Evolutionary conservation across 2,797 vertebrate species (phyloP).

Genomic region (Pantherophis vulpinus): DNA sequence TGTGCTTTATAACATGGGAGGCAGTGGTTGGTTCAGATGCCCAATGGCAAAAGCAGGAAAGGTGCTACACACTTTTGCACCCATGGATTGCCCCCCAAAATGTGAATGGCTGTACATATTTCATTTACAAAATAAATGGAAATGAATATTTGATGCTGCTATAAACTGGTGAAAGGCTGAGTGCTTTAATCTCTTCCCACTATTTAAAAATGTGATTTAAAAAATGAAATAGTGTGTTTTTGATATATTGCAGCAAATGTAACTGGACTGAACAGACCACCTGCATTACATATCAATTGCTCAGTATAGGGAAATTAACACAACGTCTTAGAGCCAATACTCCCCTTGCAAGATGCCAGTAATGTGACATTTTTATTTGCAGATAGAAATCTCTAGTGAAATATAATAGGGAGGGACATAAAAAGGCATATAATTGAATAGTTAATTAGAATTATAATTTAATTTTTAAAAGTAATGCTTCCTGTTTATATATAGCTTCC

Average conservation of each 20-base stretch:
- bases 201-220: background rate
- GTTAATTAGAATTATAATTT: constrained; percentile 59
- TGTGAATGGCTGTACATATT: background rate
- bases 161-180: background rate
- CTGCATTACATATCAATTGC: constrained; percentile 38
- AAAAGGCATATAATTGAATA: constrained; percentile 51
- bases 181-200: background rate
- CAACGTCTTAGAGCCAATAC: constrained; percentile 35
- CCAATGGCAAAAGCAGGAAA: background rate
- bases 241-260: background rate
- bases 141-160: background rate
- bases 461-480: constrained; percentile 39
- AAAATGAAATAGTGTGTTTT: background rate
- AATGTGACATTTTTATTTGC: constrained; percentile 40
- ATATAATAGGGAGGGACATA: constrained; percentile 43
- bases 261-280: constrained; percentile 33
- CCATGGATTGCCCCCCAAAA: background rate
- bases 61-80: background rate
- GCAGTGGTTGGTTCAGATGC: background rate
- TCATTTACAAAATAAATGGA: background rate
- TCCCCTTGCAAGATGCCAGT: constrained; percentile 1
- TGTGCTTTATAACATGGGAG: background rate
- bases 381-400: constrained; percentile 37
- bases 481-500: constrained; percentile 25
- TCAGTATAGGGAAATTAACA: constrained; percentile 59